Base-by-base conservation (phyloP, 2,888 invertebrate genomes). In the Brenthis daphne region DNA sequence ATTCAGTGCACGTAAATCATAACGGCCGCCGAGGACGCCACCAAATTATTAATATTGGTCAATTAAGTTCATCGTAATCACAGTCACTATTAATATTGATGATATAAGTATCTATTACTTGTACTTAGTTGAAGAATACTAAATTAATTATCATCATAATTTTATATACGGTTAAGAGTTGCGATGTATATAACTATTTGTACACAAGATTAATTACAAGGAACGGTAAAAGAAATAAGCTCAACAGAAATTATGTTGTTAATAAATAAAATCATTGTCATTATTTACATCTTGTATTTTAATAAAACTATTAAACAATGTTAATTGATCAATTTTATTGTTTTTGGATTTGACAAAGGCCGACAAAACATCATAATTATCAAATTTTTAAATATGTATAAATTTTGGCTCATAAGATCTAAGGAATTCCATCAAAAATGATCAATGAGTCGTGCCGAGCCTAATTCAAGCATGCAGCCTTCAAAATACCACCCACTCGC, bases 401-500 rank as follows among this genome's bases (percentile, higher is more conserved):
- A 48, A 60, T 29, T 24, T 33, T 43, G 11, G 37, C 5, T 29
- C 29, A 11, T 2, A 24, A 43, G 20, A 71, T 37, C 61, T 65
- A 64, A 65, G 53, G 64, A 70, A 72, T 70, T 63, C 68, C 68
- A 65, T 71, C 51, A 64, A 65, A 56, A 67, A 69, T 71, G 71
- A 72, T 70, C 72, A 67, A 69, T 61, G 64, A 57, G 65, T 51
- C 57, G 64, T 68, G 55, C 55, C 68, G 53, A 58, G 65, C 64
- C 58, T 61, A 68, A 63, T 64, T 65, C 69, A 53, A 65, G 37
- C 56, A 68, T 51, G 48, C 56, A 73, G 78, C 77, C 79, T 76
- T 74, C 77, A 72, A 54, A 66, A 66, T 75, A 65, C 73, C 79
- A 72, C 82, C 83, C 77, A 82, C 83, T 60, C 64, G 13, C 67